phyloP scores from a whole-genome alignment of 2,797 vertebrate genomes.

The Rhynchonycteris naso region DNA sequence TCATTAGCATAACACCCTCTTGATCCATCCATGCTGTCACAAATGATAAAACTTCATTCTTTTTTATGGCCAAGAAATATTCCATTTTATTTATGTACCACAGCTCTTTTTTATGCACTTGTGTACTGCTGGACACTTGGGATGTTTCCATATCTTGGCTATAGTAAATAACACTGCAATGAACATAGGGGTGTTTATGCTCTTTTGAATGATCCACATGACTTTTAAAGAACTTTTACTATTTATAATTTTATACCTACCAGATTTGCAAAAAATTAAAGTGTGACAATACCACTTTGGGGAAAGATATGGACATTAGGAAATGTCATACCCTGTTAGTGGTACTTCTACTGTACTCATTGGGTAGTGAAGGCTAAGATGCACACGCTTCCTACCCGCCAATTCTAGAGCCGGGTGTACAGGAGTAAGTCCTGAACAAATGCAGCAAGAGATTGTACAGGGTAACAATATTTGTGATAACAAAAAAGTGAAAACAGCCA shows the following conservation, averaged over 20 bases:
- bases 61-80: too few species aligned
- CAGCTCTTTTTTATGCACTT: too few species aligned
- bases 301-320: background rate
- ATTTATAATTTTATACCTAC: background rate
- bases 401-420: background rate
- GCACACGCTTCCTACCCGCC: background rate
- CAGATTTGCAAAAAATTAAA: background rate
- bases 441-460: background rate
- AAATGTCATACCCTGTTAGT: background rate
- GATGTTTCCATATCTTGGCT: too few species aligned
- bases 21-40: too few species aligned
- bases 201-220: background rate
- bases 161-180: too few species aligned
- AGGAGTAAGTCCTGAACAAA: background rate
- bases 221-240: background rate
- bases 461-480: background rate
- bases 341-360: background rate
- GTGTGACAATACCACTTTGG: background rate
- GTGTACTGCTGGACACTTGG: too few species aligned
- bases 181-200: too few species aligned
- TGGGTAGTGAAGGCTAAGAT: background rate
- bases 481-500: background rate
- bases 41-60: too few species aligned
- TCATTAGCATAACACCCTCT: too few species aligned
- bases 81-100: too few species aligned